Evolutionary conservation across 1,140 invertebrate genomes (phyloP).

Genomic region (Aphis gossypii): DNA sequence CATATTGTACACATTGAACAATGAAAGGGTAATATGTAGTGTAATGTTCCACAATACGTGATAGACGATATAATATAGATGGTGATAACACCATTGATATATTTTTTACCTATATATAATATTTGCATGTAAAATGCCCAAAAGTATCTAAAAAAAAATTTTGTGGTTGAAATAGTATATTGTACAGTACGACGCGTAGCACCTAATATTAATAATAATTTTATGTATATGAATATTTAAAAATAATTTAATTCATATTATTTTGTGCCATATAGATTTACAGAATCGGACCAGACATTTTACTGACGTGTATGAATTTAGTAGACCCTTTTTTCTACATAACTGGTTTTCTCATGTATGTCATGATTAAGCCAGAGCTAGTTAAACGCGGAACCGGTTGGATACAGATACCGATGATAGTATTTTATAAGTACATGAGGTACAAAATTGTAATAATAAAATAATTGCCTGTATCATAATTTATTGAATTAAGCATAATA

Average conservation of each 20-base stretch:
- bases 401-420: background rate
- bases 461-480: background rate
- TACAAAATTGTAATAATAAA: background rate
- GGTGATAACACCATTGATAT: background rate
- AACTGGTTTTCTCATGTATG: background rate
- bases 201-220: background rate
- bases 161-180: background rate
- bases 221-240: too few relatives aligned
- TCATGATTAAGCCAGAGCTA: background rate
- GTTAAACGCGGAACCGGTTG: background rate
- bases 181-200: background rate
- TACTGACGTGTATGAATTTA: conserved; percentile 24
- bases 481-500: background rate
- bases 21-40: background rate
- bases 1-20: background rate
- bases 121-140: background rate
- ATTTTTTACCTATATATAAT: background rate
- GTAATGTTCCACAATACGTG: background rate
- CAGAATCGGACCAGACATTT: background rate
- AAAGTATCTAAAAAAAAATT: background rate
- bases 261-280: background rate
- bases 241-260: background rate
- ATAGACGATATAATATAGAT: background rate
- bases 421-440: background rate
- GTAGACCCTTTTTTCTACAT: conserved; percentile 42